Evolutionary conservation across 2,113 vertebrate species (phyloP).

Genomic region (Rhea pennata): DNA sequence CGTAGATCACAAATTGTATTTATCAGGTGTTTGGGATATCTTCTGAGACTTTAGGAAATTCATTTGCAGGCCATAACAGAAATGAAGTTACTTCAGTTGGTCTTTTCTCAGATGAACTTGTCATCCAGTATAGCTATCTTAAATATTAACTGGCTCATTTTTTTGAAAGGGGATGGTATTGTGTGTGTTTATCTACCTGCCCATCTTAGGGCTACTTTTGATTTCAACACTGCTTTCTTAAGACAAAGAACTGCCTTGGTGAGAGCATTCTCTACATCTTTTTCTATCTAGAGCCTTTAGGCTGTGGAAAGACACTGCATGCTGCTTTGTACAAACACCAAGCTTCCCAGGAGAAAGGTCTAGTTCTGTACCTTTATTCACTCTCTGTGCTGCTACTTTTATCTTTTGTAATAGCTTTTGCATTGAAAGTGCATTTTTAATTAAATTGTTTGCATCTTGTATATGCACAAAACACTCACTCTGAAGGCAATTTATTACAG

Average conservation of each 20-base stretch:
- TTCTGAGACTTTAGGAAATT: neutral
- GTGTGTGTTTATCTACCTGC: neutral
- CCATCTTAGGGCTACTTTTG: neutral
- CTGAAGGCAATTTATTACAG: conserved; percentile 43
- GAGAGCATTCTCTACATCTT: neutral
- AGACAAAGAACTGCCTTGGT: neutral
- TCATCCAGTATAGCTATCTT: neutral
- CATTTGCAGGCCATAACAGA: neutral
- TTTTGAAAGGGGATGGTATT: neutral
- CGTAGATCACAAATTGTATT: neutral
- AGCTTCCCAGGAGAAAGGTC: neutral
- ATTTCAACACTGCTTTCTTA: neutral
- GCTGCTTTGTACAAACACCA: neutral
- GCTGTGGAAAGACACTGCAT: neutral
- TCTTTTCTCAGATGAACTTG: neutral
- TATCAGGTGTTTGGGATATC: neutral
- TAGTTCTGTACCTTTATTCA: neutral
- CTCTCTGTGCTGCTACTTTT: conserved; percentile 2
- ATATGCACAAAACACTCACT: conserved; percentile 12
- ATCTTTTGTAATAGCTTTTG: conserved; percentile 1
- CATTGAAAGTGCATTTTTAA: conserved; percentile 44
- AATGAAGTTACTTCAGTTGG: neutral
- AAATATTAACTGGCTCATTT: neutral
- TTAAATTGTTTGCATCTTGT: conserved; percentile 47
- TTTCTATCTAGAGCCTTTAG: neutral